A percentile compares a stretch with the other conserved stretches of the same genome.
Evolutionary conservation across 2,113 vertebrate genomes (phyloP).

Genomic region (Ciconia stormi): DNA sequence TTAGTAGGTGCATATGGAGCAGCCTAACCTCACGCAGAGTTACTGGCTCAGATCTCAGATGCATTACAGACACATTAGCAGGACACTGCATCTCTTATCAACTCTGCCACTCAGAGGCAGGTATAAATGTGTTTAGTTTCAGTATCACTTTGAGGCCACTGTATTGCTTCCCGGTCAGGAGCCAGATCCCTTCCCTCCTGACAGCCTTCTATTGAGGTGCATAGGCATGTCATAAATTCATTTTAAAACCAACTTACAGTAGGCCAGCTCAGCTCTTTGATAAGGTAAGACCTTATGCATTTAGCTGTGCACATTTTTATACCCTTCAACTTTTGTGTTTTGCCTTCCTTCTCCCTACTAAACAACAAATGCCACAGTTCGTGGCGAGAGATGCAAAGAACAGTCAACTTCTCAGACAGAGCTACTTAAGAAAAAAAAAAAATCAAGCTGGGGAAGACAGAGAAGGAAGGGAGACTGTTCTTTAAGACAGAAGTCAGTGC

Average conservation of each 20-base stretch:
- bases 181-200: not conserved
- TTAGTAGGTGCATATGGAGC: not conserved
- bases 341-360: not conserved
- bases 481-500: not conserved
- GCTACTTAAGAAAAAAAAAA: not conserved
- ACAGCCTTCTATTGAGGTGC: not conserved
- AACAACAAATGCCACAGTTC: not conserved
- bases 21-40: not conserved
- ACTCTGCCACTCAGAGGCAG: not conserved
- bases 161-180: not conserved
- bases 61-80: not conserved
- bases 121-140: not conserved
- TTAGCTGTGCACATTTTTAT: not conserved
- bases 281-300: not conserved
- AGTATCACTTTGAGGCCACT: not conserved
- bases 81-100: not conserved
- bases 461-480: not conserved
- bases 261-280: not conserved
- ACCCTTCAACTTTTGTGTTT: not conserved
- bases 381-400: not conserved
- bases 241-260: not conserved
- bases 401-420: not conserved
- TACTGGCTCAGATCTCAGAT: not conserved
- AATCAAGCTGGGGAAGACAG: not conserved
- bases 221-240: not conserved